A percentile compares a stretch with the other conserved stretches of the same genome.
Conservation (phyloP, 2,113 vertebrate genomes). For the Epinephelus moara region DNA sequence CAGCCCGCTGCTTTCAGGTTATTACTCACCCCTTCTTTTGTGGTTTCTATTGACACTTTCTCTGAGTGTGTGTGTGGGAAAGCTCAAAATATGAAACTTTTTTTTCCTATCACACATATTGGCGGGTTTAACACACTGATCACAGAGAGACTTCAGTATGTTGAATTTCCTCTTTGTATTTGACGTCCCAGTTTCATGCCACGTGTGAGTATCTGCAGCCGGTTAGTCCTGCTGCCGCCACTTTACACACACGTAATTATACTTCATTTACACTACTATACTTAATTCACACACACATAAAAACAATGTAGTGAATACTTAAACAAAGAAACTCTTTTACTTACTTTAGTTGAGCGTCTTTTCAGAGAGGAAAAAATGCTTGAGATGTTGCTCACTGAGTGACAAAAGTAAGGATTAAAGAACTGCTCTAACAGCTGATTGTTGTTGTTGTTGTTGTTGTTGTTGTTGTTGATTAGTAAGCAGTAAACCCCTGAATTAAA, state of each 20-base stretch:
- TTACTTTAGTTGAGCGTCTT: constrained; percentile 61
- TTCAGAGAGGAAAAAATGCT: constrained; percentile 12
- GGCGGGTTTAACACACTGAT: background rate
- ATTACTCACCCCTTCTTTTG: background rate
- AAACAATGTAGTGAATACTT: background rate
- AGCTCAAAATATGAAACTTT: background rate
- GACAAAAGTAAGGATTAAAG: background rate
- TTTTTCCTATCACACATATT: background rate
- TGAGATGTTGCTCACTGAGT: background rate
- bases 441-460: too few species aligned
- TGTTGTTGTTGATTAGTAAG: fast-evolving
- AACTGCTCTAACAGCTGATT: background rate
- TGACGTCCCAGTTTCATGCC: background rate
- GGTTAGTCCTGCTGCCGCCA: background rate
- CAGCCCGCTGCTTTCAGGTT: background rate
- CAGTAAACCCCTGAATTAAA: background rate
- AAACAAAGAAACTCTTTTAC: constrained; percentile 8
- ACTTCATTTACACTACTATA: background rate
- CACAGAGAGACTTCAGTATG: background rate
- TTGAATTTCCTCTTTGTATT: background rate
- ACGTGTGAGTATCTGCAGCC: constrained; percentile 34
- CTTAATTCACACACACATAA: background rate
- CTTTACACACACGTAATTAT: background rate
- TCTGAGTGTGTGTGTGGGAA: background rate
- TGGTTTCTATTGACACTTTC: background rate